Base-by-base conservation (phyloP, 2,797 vertebrate genomes). In the Decapterus maruadsi region DNA sequence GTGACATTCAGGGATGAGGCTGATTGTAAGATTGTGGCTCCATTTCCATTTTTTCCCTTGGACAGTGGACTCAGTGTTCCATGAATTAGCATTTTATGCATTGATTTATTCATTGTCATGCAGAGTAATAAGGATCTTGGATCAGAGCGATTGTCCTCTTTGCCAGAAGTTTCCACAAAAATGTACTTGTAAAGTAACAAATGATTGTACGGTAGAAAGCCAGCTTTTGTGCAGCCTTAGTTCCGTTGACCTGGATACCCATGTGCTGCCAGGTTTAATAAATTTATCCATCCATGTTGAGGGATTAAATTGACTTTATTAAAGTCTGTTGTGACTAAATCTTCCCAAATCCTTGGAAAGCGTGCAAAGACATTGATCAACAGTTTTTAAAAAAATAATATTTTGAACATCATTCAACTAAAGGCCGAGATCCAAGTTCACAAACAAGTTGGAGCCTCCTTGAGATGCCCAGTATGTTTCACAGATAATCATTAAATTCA, bases 31-130 rank as follows among this genome's bases (percentile, higher is more conserved):
- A 81, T 80, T 62, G 78, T 56, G 87, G 77, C 84, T 64, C 3
- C 20, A 86, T 89, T 85, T 90, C 54, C 76, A 86, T 85, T 77
- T 80, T 83, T 84, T 65, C 68, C 60, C 0, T 80, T 58, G 58
- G 72, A 86, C 77, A 80, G 67, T 68, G 72, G 72, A 72, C 51
- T 61, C 78, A 83, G 62, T 86, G 82, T 87, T 91, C 83, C 59
- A 36, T 58, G 74, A 90, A 92, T 90, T 84, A 82, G 61, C 82
- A 87, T 93, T 92, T 91, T 54, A 84, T 67, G 78, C 77, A 81
- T 80, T 93, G 92, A 92, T 94, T 92, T 92, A 94, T 94, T 93
- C 90, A 86, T 91, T 90, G 89, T 92, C 90, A 93, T 90, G 87
- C 84, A 65, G 72, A 68, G 83, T 75, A 90, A 84, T 87, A 83